phyloP scores from a whole-genome alignment of 2,113 vertebrate species.

The Lycaon pictus region DNA sequence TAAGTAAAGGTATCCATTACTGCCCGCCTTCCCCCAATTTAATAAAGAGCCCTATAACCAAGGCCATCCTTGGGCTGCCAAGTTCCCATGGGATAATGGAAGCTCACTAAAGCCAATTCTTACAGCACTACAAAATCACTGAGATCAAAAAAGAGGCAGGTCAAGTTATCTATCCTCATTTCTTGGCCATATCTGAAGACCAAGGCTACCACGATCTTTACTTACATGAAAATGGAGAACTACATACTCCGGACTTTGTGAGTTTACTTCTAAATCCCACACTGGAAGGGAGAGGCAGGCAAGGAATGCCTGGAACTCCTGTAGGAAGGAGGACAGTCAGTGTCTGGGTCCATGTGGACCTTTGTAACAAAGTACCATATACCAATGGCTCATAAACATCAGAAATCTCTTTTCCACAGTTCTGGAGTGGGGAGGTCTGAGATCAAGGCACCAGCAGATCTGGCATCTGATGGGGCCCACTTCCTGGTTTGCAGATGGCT shows the following conservation, averaged over 20 bases:
- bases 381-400: background rate
- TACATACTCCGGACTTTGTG: background rate
- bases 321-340: background rate
- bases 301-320: background rate
- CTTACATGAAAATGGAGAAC: background rate
- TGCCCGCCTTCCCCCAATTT: background rate
- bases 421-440: background rate
- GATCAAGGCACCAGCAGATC: background rate
- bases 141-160: background rate
- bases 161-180: background rate
- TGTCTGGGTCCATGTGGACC: background rate
- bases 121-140: background rate
- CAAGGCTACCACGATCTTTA: background rate
- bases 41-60: background rate
- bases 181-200: background rate
- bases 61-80: background rate
- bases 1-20: background rate
- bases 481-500: background rate
- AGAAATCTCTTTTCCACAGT: background rate
- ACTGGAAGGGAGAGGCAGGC: background rate
- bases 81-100: background rate
- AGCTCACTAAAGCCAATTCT: background rate
- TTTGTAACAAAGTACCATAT: background rate
- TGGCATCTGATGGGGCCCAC: background rate
- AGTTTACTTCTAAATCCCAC: background rate